These are phyloP conservation scores for Orientallactaga sibirica DNA, from an alignment of 2,797 vertebrate genomes.

Conservation along the genomic window DNA sequence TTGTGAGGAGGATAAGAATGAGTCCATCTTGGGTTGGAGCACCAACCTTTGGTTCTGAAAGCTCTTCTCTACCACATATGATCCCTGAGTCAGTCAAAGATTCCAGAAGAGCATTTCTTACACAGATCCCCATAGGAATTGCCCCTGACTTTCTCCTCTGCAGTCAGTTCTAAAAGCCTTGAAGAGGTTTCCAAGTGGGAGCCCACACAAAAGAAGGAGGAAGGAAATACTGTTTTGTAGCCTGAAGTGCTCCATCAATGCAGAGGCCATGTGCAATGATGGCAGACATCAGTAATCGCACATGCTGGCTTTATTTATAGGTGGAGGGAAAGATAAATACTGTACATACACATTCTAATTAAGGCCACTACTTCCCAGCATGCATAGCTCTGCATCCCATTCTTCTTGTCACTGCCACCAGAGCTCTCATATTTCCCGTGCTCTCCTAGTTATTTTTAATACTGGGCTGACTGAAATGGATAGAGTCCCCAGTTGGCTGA, in stretches of 20 bases:
- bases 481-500: conserved; percentile 11
- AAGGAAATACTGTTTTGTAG: conserved; percentile 84
- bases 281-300: conserved; percentile 85
- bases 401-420: conserved; percentile 68
- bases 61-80: background rate
- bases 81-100: background rate
- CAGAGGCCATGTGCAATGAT: conserved; percentile 81
- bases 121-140: background rate
- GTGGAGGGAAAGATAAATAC: conserved; percentile 81
- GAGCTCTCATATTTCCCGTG: conserved; percentile 53
- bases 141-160: background rate
- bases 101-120: background rate
- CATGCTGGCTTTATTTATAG: conserved; percentile 84
- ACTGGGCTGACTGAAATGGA: conserved; percentile 57
- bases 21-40: background rate
- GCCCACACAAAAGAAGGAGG: conserved; percentile 71
- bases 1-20: background rate
- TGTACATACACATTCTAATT: conserved; percentile 83
- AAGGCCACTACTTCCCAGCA: conserved; percentile 80
- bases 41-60: background rate
- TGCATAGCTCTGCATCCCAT: conserved; percentile 75
- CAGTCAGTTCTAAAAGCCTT: conserved; percentile 60
- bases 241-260: conserved; percentile 83
- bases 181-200: conserved; percentile 73
- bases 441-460: conserved; percentile 56